phyloP scores from a whole-genome alignment of 1,140 invertebrate genomes.

The Drosophila erecta region DNA sequence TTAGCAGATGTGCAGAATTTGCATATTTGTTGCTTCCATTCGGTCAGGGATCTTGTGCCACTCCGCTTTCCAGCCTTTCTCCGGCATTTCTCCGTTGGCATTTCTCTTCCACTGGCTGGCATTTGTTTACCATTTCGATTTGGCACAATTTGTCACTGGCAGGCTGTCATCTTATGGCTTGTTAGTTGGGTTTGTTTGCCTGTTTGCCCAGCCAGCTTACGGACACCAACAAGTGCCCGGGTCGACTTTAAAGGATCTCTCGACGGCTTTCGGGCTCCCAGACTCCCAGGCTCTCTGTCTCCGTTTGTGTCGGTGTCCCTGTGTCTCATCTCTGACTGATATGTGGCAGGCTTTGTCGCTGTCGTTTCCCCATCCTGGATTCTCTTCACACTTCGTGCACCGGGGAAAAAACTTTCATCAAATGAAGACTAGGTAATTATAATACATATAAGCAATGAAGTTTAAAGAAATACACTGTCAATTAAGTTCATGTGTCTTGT shows the following conservation, averaged over 20 bases:
- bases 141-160: slow-evolving; percentile 81
- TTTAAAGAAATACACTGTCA: too few relatives aligned
- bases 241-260: slow-evolving; percentile 51
- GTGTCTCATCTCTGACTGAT: slow-evolving; percentile 64
- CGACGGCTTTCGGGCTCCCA: slow-evolving; percentile 32
- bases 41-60: slow-evolving; percentile 6
- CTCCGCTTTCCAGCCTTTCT: not conserved
- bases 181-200: slow-evolving; percentile 80
- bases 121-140: slow-evolving; percentile 81
- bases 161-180: slow-evolving; percentile 81
- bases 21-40: slow-evolving; percentile 65
- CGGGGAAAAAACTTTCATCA: not conserved
- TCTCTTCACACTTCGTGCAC: not conserved
- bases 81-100: slow-evolving; percentile 22
- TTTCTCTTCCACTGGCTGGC: slow-evolving; percentile 44
- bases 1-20: slow-evolving; percentile 77
- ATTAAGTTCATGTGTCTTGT: too few relatives aligned
- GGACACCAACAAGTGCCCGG: slow-evolving; percentile 77
- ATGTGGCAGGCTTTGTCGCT: slow-evolving; percentile 57
- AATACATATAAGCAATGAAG: too few relatives aligned
- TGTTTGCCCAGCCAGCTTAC: slow-evolving; percentile 80
- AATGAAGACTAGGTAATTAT: too few relatives aligned
- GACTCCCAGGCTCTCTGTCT: slow-evolving; percentile 18
- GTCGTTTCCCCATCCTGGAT: slow-evolving; percentile 40
- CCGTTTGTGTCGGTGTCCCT: slow-evolving; percentile 8